Evolutionary conservation across 37 sponge, comb jelly and placozoan species (phyloP).

Genomic region (Agelas oroides): DNA sequence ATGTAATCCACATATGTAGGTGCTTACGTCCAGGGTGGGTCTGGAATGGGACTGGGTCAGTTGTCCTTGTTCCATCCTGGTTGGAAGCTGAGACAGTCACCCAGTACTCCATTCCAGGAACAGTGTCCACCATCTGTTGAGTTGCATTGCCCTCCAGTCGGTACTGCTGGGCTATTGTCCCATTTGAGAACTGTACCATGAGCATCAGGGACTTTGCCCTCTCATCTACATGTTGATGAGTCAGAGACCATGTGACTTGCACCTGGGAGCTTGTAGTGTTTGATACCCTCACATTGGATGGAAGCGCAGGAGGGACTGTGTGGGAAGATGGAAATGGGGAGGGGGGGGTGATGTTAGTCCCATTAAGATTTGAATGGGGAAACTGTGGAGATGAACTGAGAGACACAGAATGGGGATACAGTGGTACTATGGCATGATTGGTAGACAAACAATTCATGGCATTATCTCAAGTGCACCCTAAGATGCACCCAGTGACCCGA

Average conservation of each 20-base stretch:
- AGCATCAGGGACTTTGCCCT: neutral
- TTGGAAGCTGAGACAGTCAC: neutral
- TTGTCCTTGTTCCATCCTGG: neutral
- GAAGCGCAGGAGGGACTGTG: neutral
- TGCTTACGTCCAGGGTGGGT: too few species aligned
- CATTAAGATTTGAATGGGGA: too few species aligned
- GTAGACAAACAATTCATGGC: too few species aligned
- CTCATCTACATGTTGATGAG: neutral
- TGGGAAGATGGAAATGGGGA: too few species aligned
- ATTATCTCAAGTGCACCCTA: too few species aligned
- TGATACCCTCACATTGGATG: neutral
- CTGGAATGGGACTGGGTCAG: neutral
- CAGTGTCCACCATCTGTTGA: neutral
- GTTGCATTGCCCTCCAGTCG: neutral
- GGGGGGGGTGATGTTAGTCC: neutral
- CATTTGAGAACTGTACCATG: neutral
- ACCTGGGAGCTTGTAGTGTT: neutral
- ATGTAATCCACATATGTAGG: too few species aligned
- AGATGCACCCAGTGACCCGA: too few species aligned
- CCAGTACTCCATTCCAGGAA: neutral
- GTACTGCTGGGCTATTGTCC: neutral
- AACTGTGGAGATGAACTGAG: too few species aligned
- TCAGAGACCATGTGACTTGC: conserved; percentile 5
- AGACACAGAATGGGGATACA: too few species aligned
- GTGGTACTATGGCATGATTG: too few species aligned